Base-by-base conservation (phyloP, 2,888 invertebrate species). In the Girardia tigrina region DNA sequence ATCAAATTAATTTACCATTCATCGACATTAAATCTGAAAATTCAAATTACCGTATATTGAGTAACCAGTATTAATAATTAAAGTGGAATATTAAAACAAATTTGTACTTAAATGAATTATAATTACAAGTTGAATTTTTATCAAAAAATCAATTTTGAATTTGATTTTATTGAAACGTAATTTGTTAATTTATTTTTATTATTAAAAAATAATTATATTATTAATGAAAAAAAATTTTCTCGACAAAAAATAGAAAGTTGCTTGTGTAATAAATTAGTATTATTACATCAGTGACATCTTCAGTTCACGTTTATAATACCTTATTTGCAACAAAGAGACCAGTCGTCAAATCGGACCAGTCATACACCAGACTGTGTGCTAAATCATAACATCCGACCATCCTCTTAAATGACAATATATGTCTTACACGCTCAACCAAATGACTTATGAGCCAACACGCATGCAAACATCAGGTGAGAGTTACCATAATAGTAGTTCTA, bases 331-430 rank as follows among this genome's bases (percentile, higher is more conserved):
- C 56, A 56, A 56, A 56, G 56, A 56, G 56, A 12, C 16, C 8
- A 36, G 23, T 56, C 56, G 56, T n/a, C n/a, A n/a, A n/a, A n/a
- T n/a, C n/a, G n/a, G n/a, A 56, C 56, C n/a, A 56, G 56, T 56
- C 56, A 56, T 56, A 56, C 56, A n/a, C 56, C 56, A 56, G 56
- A 56, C 56, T 56, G 56, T 56, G 56, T 56, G 56, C 56, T 56
- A n/a, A 56, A 56, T n/a, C n/a, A n/a, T 56, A 23, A 56, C 56
- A 56, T 56, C 56, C 56, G 56, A 56, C 56, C n/a, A 56, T 56
- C 56, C 56, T 56, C 56, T 56, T 56, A 56, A 56, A 56, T 56
- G n/a, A 56, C 56, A 56, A 56, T 56, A 16, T 56, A 56, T n/a
- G n/a, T 23, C 56, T 56, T 56, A 56, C 56, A 56, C 56, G 56